These are phyloP conservation scores for Melanargia galathea DNA, from an alignment of 2,888 invertebrate species.

Conservation along the genomic window DNA sequence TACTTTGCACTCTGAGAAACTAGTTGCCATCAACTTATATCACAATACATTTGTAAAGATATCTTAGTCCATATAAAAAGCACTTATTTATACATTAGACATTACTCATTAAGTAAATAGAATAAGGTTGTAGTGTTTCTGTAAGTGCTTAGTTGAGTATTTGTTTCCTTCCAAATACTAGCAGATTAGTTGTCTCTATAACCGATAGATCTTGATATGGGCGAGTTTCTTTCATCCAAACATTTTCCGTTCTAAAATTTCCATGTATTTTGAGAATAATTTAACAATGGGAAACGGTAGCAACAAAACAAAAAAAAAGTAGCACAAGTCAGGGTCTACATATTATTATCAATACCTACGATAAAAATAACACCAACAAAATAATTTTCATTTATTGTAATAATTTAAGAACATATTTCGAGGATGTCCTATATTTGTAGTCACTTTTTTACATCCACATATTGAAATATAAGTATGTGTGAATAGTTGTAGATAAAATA, in stretches of 20 bases:
- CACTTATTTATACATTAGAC: slow-evolving; percentile 32
- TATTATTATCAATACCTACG: background rate
- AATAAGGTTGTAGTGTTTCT: slow-evolving; percentile 13
- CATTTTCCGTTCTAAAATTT: background rate
- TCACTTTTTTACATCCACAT: slow-evolving; percentile 36
- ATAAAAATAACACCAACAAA: slow-evolving; percentile 3
- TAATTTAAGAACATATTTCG: slow-evolving; percentile 21
- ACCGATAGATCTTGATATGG: background rate
- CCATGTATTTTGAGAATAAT: background rate
- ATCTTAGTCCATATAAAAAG: slow-evolving; percentile 35
- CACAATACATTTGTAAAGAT: slow-evolving; percentile 16
- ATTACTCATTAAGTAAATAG: no score
- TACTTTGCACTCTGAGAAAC: slow-evolving; percentile 27
- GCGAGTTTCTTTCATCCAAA: background rate
- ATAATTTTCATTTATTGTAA: background rate
- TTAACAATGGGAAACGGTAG: background rate
- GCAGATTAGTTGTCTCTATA: background rate
- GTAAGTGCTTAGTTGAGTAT: background rate
- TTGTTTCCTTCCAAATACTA: background rate
- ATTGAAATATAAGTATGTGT: slow-evolving; percentile 26
- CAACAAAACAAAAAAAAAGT: background rate
- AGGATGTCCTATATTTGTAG: slow-evolving; percentile 32
- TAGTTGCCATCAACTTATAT: slow-evolving; percentile 10
- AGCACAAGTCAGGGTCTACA: background rate
- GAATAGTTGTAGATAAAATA: slow-evolving; percentile 34